A percentile compares a stretch with the other conserved stretches of the same genome.
Conservation (phyloP, 1,140 invertebrate species). For the Lerema accius region DNA sequence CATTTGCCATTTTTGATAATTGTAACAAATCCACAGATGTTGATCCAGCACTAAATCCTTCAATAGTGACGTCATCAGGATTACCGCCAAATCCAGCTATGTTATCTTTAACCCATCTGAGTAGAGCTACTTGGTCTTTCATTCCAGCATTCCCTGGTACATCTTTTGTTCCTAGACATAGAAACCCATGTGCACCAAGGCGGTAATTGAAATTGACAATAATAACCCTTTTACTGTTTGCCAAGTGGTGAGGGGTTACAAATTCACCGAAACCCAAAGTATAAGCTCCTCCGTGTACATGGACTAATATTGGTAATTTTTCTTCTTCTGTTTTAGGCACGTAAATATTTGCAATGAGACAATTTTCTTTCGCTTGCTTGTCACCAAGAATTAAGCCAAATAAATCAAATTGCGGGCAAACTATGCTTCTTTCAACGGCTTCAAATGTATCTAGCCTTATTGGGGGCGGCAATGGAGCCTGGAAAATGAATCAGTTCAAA, state of each 20-base stretch:
- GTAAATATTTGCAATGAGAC: slow-evolving; percentile 13
- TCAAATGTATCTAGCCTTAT: slow-evolving; percentile 10
- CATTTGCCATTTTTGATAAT: slow-evolving; percentile 9
- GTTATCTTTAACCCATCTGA: slow-evolving; percentile 22
- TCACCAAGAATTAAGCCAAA: not conserved
- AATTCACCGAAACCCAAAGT: slow-evolving; percentile 12
- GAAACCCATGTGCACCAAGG: slow-evolving; percentile 15
- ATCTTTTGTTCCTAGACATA: slow-evolving; percentile 22
- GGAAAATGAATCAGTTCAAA: not conserved
- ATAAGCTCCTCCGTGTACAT: slow-evolving; percentile 37
- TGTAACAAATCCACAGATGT: slow-evolving; percentile 1
- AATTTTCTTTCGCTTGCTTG: slow-evolving; percentile 7
- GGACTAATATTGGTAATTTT: slow-evolving; percentile 33
- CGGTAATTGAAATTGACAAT: slow-evolving; percentile 27
- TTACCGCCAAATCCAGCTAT: slow-evolving; percentile 24
- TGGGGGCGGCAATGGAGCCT: slow-evolving; percentile 9
- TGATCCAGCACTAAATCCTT: slow-evolving; percentile 11
- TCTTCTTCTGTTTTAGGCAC: slow-evolving; percentile 2
- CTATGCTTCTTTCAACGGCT: slow-evolving; percentile 1
- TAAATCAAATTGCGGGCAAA: slow-evolving; percentile 3
- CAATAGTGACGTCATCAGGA: not conserved
- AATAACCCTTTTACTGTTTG: slow-evolving; percentile 4
- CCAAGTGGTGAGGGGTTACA: not conserved
- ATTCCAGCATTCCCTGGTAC: slow-evolving; percentile 24
- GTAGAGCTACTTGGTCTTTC: slow-evolving; percentile 19